A percentile compares a stretch with the other conserved stretches of the same genome.
Evolutionary conservation across 92 coral and sea anemone genomes (phyloP).

Genomic region (Bergia puertoricense): DNA sequence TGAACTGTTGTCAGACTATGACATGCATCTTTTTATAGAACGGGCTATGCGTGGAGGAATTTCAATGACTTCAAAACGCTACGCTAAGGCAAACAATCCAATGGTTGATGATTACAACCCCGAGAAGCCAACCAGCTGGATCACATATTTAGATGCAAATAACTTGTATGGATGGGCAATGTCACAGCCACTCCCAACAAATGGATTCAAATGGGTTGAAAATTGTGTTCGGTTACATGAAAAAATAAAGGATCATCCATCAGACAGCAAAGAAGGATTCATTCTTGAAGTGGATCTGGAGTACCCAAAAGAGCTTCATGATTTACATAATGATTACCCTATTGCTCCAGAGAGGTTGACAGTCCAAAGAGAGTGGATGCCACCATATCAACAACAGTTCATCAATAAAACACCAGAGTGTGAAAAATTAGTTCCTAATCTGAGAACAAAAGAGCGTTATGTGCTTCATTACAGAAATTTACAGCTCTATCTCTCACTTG

Average conservation of each 20-base stretch:
- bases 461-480: constrained; percentile 43
- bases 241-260: background rate
- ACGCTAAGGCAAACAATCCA: constrained; percentile 28
- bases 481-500: constrained; percentile 33
- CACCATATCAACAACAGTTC: constrained; percentile 8
- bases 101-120: constrained; percentile 10
- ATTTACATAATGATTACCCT: constrained; percentile 35
- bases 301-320: too few relatives aligned
- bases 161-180: constrained; percentile 50
- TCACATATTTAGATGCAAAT: constrained; percentile 33
- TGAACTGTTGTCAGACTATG: constrained; percentile 24
- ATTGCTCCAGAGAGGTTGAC: constrained; percentile 26
- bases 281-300: constrained; percentile 43
- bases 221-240: background rate
- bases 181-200: constrained; percentile 15
- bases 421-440: constrained; percentile 22
- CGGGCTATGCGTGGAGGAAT: constrained; percentile 26
- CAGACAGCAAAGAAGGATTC: background rate
- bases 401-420: background rate
- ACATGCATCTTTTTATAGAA: constrained; percentile 10
- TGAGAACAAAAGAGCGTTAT: background rate
- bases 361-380: background rate
- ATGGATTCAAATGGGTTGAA: background rate
- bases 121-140: background rate
- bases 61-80: background rate